These are phyloP conservation scores for Bicyclus anynana DNA, from an alignment of 1,140 invertebrate genomes.

Conservation along the genomic window DNA sequence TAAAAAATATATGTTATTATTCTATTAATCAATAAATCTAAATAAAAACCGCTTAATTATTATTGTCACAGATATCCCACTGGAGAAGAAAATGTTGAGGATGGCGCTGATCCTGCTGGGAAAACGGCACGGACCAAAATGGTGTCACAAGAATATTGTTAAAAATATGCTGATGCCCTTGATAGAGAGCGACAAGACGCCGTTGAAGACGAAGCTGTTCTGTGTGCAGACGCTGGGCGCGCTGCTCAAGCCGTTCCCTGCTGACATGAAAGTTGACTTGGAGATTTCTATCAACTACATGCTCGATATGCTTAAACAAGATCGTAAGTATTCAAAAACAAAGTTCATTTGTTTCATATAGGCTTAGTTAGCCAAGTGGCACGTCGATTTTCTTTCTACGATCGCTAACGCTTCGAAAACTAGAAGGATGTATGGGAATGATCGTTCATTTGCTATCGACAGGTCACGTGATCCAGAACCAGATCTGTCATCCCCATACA, in stretches of 20 bases:
- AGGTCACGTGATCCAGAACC: too few relatives aligned
- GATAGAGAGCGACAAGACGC: slow-evolving; percentile 42
- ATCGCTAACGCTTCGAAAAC: too few relatives aligned
- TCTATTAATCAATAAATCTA: too few relatives aligned
- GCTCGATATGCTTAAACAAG: slow-evolving; percentile 44
- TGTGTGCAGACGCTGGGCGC: slow-evolving; percentile 60
- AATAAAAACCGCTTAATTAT: too few relatives aligned
- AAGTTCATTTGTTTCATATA: too few relatives aligned
- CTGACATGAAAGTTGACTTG: slow-evolving; percentile 60
- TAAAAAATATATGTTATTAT: too few relatives aligned
- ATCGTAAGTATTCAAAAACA: slow-evolving; percentile 62
- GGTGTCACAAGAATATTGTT: slow-evolving; percentile 68
- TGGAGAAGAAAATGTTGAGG: slow-evolving; percentile 55
- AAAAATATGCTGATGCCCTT: slow-evolving; percentile 56
- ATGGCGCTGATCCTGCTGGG: slow-evolving; percentile 60
- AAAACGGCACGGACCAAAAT: slow-evolving; percentile 60
- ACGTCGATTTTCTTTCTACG: too few relatives aligned
- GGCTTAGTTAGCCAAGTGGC: too few relatives aligned
- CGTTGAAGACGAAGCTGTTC: slow-evolving; percentile 40
- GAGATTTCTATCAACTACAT: slow-evolving; percentile 61
- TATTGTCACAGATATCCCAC: slow-evolving; percentile 46
- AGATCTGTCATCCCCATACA: too few relatives aligned
- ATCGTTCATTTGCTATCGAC: too few relatives aligned
- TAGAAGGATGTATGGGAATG: too few relatives aligned
- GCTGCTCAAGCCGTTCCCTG: slow-evolving; percentile 60